Percentiles rank a stretch among this genome's conserved stretches.
Conservation (phyloP, 1,140 invertebrate species). For the Wiebesia pumilae region DNA sequence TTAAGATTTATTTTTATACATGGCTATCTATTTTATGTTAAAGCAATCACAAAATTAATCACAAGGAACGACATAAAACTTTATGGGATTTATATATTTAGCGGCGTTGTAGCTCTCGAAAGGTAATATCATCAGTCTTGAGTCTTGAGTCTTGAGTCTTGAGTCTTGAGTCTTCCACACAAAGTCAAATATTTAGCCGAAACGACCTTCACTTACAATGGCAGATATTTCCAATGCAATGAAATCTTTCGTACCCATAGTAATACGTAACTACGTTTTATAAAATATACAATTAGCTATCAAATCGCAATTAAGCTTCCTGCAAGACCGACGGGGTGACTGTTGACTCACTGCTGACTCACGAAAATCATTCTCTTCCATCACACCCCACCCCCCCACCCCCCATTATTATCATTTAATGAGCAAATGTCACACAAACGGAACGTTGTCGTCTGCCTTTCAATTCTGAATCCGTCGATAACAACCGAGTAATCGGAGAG, state of each 20-base stretch:
- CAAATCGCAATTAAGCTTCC: not conserved
- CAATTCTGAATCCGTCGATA: not conserved
- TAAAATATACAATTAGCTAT: not conserved
- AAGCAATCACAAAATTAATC: conserved; percentile 25
- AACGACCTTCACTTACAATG: not conserved
- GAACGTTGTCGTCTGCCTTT: not conserved
- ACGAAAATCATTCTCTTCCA: too few species aligned
- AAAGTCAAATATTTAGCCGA: not conserved
- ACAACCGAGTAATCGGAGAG: not conserved
- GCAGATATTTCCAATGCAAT: not conserved
- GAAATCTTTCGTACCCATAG: too few species aligned
- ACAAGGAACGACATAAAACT: not conserved
- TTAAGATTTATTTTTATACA: conserved; percentile 5
- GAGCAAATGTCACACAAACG: not conserved
- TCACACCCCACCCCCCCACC: too few species aligned
- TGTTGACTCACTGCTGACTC: too few species aligned
- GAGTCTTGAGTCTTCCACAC: too few species aligned
- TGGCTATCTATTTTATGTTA: not conserved
- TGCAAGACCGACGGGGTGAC: too few species aligned
- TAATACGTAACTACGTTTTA: not conserved
- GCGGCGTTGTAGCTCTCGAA: not conserved
- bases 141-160: too few species aligned
- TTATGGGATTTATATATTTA: conserved; percentile 13
- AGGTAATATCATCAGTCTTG: not conserved
- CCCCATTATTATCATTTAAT: not conserved